Evolutionary conservation across 2,888 invertebrate genomes (phyloP).

Genomic region (Acanthoscelides obtectus): DNA sequence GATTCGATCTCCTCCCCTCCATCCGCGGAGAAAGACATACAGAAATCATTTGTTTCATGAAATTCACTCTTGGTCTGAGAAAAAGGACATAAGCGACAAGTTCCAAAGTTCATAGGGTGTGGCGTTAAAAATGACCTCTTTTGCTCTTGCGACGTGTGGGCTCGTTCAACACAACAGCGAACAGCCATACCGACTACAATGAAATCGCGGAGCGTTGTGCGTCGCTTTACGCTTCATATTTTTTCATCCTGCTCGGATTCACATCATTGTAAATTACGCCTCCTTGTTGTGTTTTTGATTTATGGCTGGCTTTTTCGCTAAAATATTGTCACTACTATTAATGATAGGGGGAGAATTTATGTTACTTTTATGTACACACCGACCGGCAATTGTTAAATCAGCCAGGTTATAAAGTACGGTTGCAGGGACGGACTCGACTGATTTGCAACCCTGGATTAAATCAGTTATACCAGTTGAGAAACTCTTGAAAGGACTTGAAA

Average conservation of each 20-base stretch:
- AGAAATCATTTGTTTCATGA: too few relatives aligned
- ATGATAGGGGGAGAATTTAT: conserved; percentile 7
- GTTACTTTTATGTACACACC: background rate
- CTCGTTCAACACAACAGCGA: background rate
- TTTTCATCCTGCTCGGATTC: background rate
- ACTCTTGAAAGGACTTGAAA: too few relatives aligned
- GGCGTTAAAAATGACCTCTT: background rate
- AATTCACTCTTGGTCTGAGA: too few relatives aligned
- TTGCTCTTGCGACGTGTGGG: background rate
- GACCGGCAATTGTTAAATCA: conserved; percentile 2
- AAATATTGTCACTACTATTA: conserved; percentile 11
- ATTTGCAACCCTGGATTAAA: too few relatives aligned
- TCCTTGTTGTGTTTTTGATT: conserved; percentile 25
- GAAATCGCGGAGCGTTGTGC: background rate
- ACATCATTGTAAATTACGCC: conserved; percentile 25
- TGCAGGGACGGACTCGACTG: background rate
- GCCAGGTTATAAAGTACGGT: background rate
- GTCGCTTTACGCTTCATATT: background rate
- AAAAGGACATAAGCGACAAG: too few relatives aligned
- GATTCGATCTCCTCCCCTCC: too few relatives aligned
- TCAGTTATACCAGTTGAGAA: too few relatives aligned
- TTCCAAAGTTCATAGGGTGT: background rate
- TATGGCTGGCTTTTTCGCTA: conserved; percentile 24
- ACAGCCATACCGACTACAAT: background rate
- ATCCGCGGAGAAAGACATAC: too few relatives aligned